phyloP scores from a whole-genome alignment of 2,797 vertebrate genomes.

The Halcyon leucocephala region DNA sequence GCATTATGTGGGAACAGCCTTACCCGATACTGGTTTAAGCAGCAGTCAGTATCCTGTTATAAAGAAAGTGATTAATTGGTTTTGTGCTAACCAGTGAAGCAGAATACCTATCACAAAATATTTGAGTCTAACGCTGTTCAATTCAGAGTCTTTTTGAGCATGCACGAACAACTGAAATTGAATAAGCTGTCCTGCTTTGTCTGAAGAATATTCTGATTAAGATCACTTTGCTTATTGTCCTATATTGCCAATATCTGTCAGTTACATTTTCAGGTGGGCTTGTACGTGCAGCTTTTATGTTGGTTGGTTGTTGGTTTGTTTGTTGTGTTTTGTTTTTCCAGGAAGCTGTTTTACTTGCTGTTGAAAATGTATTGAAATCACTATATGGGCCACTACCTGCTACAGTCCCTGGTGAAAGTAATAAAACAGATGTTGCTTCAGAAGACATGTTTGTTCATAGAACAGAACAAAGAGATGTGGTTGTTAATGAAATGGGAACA shows the following conservation, averaged over 20 bases:
- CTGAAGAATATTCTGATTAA: neutral
- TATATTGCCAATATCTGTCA: neutral
- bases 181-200: neutral
- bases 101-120: neutral
- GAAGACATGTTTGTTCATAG: constrained; percentile 69
- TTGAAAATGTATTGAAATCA: constrained; percentile 90
- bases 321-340: constrained; percentile 16
- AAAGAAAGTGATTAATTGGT: neutral
- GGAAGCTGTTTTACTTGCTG: constrained; percentile 88
- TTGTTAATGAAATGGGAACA: constrained; percentile 64
- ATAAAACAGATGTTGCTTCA: constrained; percentile 75
- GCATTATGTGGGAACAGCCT: neutral
- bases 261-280: neutral
- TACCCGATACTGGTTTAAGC: neutral
- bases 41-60: neutral
- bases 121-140: neutral
- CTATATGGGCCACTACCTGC: constrained; percentile 85
- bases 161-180: neutral
- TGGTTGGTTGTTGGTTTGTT: neutral
- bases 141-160: neutral
- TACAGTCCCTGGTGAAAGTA: constrained; percentile 70
- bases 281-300: neutral
- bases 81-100: neutral
- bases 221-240: neutral
- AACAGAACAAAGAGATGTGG: constrained; percentile 75